phyloP scores from a whole-genome alignment of 2,797 vertebrate species.

The Anomalospiza imberbis region DNA sequence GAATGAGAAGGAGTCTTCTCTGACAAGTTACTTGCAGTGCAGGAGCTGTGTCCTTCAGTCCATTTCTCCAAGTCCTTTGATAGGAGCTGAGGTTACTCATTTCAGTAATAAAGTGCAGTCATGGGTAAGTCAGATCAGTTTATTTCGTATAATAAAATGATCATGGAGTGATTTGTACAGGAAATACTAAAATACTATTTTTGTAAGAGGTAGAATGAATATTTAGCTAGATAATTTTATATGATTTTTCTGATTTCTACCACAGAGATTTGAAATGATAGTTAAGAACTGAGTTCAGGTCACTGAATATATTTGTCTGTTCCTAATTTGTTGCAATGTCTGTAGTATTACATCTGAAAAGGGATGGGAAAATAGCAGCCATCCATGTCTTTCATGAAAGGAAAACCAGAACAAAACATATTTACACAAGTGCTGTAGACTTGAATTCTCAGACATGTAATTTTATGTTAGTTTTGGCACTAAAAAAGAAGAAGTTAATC shows the following conservation, averaged over 20 bases:
- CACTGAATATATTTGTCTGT: not conserved
- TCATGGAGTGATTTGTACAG: not conserved
- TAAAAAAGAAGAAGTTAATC: not conserved
- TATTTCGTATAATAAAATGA: not conserved
- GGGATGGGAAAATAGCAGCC: not conserved
- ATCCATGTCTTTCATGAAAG: not conserved
- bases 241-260: not conserved
- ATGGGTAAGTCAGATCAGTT: slow-evolving; percentile 64
- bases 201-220: not conserved
- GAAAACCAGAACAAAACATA: not conserved
- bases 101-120: slow-evolving; percentile 51
- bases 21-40: slow-evolving; percentile 76
- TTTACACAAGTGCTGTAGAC: not conserved
- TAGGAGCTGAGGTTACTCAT: slow-evolving; percentile 71
- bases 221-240: not conserved
- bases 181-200: not conserved
- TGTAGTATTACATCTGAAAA: not conserved
- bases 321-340: not conserved
- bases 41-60: slow-evolving; percentile 68
- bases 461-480: slow-evolving; percentile 26
- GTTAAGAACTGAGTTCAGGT: not conserved
- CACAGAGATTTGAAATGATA: not conserved
- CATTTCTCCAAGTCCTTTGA: slow-evolving; percentile 44
- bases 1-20: slow-evolving; percentile 71
- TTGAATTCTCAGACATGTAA: not conserved